Evolutionary conservation across 2,113 vertebrate genomes (phyloP).

Genomic region (Prunella fulvescens): DNA sequence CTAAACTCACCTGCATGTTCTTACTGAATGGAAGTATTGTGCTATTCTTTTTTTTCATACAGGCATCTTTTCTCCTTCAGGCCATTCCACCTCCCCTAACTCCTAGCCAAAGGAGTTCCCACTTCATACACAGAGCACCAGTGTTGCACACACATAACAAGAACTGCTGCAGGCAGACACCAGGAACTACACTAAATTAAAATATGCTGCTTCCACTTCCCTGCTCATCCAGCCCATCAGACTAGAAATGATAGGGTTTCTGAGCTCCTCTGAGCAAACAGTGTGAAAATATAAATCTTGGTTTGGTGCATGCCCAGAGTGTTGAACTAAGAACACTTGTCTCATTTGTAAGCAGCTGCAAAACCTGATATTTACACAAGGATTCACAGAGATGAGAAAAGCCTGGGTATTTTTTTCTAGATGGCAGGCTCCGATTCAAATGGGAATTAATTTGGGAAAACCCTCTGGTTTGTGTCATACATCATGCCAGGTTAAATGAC

Average conservation of each 20-base stretch:
- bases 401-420: neutral
- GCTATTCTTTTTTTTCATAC: neutral
- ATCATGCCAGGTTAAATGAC: neutral
- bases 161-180: neutral
- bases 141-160: neutral
- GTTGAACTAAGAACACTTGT: conserved; percentile 39
- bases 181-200: neutral
- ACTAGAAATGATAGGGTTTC: neutral
- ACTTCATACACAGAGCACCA: neutral
- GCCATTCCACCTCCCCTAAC: neutral
- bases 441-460: conserved; percentile 28
- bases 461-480: conserved; percentile 5
- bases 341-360: conserved; percentile 48
- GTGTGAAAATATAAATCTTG: neutral
- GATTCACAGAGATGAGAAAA: conserved; percentile 45
- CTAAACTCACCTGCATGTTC: neutral
- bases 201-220: neutral
- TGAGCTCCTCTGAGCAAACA: conserved; percentile 1
- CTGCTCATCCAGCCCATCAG: neutral
- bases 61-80: neutral
- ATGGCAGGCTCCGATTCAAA: neutral
- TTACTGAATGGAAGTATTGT: neutral
- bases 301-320: conserved; percentile 21
- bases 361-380: conserved; percentile 63
- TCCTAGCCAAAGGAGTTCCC: neutral